Evolutionary conservation across 2,888 invertebrate species (phyloP).

Genomic region (Zhuqinia jingwanae): DNA sequence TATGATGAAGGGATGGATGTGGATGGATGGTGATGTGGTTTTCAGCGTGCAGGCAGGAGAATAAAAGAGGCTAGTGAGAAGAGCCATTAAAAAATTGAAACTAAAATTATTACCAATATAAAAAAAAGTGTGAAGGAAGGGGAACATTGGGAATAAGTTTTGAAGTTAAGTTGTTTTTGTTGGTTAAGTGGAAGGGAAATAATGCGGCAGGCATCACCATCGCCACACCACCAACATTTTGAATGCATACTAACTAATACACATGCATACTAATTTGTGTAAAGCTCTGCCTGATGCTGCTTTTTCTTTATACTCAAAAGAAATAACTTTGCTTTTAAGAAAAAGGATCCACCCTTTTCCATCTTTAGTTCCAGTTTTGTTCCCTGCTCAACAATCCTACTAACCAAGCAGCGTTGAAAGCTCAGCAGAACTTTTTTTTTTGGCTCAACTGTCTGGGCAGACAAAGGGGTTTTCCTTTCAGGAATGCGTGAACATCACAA

Average conservation of each 20-base stretch:
- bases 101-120: slow-evolving; percentile 20
- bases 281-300: background rate
- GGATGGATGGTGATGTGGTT: too few species aligned
- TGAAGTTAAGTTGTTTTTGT: background rate
- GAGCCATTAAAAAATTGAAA: slow-evolving; percentile 5
- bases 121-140: background rate
- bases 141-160: background rate
- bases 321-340: background rate
- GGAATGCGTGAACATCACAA: too few species aligned
- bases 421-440: too few species aligned
- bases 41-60: too few species aligned
- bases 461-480: too few species aligned
- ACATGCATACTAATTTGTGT: slow-evolving; percentile 40
- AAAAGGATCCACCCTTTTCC: slow-evolving; percentile 40
- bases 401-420: too few species aligned
- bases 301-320: background rate
- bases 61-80: background rate
- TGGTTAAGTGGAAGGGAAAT: background rate
- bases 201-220: background rate
- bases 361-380: slow-evolving; percentile 28
- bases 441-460: too few species aligned
- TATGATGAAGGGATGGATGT: background rate
- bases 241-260: too few species aligned
- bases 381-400: background rate
- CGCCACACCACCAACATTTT: background rate